Evolutionary conservation across 2,113 vertebrate genomes (phyloP).

Genomic region (Crotalus horridus): DNA sequence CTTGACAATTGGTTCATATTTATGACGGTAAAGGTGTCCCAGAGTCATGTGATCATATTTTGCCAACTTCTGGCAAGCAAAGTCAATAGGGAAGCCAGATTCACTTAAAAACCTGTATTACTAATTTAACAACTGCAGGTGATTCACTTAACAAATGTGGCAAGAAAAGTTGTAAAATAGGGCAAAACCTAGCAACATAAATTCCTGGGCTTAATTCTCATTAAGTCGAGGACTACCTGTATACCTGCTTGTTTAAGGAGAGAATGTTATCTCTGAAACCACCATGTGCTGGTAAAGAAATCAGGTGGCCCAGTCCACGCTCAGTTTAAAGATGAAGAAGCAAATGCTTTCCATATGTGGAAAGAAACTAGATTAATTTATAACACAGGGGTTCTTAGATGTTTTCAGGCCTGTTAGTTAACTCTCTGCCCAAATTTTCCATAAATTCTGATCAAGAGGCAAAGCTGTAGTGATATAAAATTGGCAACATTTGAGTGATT

Average conservation of each 20-base stretch:
- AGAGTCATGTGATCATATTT: no score
- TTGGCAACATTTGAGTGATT: not conserved
- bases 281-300: slow-evolving; percentile 20
- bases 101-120: no score
- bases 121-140: no score
- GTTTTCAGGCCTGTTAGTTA: not conserved
- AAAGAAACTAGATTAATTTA: not conserved
- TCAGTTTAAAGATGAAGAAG: not conserved
- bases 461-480: not conserved
- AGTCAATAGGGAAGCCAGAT: no score
- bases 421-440: not conserved
- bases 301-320: not conserved
- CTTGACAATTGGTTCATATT: no score
- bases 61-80: no score
- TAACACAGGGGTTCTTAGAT: not conserved
- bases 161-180: no score
- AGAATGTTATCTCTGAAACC: not conserved
- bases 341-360: not conserved
- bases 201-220: no score
- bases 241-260: not conserved
- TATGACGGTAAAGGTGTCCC: no score
- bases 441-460: not conserved
- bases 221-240: no score
- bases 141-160: no score
- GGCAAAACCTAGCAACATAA: no score